Conservation (phyloP, 2,888 invertebrate genomes). For the Nymphalis urticae region DNA sequence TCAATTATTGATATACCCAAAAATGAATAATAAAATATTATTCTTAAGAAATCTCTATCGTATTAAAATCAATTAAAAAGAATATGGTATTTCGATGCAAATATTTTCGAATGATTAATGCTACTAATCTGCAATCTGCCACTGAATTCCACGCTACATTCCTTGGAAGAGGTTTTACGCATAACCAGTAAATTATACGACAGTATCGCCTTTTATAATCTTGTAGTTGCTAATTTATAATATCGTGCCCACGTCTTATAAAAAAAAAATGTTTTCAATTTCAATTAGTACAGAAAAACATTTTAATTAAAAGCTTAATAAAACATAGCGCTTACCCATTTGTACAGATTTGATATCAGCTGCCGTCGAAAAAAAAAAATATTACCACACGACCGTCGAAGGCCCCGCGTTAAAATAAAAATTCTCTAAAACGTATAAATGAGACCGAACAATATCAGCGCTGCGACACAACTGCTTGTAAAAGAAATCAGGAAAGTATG, state of each 20-base stretch:
- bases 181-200: constrained; percentile 58
- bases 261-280: constrained; percentile 27
- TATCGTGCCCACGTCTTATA: constrained; percentile 31
- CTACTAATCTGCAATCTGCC: constrained; percentile 75
- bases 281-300: constrained; percentile 12
- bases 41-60: constrained; percentile 61
- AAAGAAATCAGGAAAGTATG: constrained; percentile 51
- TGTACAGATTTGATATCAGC: constrained; percentile 35
- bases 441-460: constrained; percentile 47
- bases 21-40: constrained; percentile 38
- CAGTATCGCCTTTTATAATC: constrained; percentile 44
- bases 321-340: constrained; percentile 45
- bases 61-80: constrained; percentile 59
- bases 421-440: constrained; percentile 43
- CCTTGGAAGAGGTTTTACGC: constrained; percentile 59
- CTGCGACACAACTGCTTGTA: constrained; percentile 51
- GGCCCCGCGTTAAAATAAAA: constrained; percentile 30
- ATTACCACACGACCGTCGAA: constrained; percentile 25
- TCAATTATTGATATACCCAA: constrained; percentile 29
- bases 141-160: constrained; percentile 66
- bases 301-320: constrained; percentile 32
- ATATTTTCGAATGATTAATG: constrained; percentile 68
- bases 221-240: constrained; percentile 34
- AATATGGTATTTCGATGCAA: constrained; percentile 61
- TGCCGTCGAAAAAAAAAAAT: constrained; percentile 35